Percentiles rank a stretch among this genome's conserved stretches.
phyloP scores from a whole-genome alignment of 2,113 vertebrate genomes.

The Acrocephalus kingi region DNA sequence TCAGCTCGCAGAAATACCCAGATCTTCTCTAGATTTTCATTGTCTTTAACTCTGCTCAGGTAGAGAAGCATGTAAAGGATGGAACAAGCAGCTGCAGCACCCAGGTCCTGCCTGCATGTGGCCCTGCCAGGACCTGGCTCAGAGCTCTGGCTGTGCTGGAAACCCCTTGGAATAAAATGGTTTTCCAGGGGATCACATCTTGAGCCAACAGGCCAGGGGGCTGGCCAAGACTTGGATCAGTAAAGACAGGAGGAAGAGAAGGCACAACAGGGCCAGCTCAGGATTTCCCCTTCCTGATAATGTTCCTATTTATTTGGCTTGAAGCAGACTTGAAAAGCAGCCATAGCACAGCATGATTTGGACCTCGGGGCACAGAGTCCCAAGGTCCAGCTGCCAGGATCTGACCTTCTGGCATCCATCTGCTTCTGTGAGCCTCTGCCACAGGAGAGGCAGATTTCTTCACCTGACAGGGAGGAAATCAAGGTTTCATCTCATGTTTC shows the following conservation, averaged over 20 bases:
- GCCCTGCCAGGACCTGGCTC: not conserved
- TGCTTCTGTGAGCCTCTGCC: not conserved
- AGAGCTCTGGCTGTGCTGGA: not conserved
- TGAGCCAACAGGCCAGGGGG: not conserved
- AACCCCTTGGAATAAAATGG: not conserved
- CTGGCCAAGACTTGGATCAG: not conserved
- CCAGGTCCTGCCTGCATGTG: not conserved
- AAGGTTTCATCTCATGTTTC: slow-evolving; percentile 4
- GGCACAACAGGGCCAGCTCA: not conserved
- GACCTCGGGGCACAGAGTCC: not conserved
- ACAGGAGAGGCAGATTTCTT: not conserved
- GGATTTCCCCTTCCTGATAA: not conserved
- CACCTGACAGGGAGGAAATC: not conserved
- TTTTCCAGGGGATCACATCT: not conserved
- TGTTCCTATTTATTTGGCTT: not conserved
- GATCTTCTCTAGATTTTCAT: not conserved
- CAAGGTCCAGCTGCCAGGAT: not conserved
- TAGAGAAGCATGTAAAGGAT: not conserved
- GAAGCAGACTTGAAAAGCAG: not conserved
- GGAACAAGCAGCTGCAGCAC: not conserved
- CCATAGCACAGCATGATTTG: not conserved
- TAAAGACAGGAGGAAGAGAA: not conserved
- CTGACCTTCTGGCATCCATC: not conserved
- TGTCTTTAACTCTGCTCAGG: not conserved
- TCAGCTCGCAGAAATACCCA: not conserved